phyloP scores from a whole-genome alignment of 64 coral and sea anemone species.

The Hydrozoanthus tunicans region DNA sequence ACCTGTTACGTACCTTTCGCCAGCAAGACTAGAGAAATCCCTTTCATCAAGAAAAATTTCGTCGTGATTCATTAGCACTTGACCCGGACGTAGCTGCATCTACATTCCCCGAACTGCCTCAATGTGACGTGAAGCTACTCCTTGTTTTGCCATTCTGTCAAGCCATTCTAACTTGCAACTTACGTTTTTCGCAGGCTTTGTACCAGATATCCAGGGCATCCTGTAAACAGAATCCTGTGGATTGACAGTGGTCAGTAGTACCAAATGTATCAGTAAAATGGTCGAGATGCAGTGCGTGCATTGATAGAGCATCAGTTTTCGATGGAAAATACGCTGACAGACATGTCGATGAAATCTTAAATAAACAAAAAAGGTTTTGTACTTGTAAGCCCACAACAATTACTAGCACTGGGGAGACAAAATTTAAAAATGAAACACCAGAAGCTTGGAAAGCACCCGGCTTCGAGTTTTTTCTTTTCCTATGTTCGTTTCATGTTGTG shows the following conservation, averaged over 20 bases:
- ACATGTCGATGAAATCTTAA: too few species aligned
- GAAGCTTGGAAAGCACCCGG: too few species aligned
- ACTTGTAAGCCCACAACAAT: too few species aligned
- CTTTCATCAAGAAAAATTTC: slow-evolving; percentile 25
- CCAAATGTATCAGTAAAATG: too few species aligned
- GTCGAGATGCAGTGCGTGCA: too few species aligned
- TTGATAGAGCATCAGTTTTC: too few species aligned
- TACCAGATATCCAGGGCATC: not conserved
- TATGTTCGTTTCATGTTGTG: too few species aligned
- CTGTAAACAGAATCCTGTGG: not conserved
- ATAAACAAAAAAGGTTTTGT: too few species aligned
- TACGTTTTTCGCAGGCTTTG: not conserved
- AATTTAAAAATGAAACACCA: too few species aligned
- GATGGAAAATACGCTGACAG: too few species aligned
- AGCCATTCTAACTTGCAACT: not conserved
- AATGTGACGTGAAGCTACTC: not conserved
- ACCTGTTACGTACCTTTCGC: slow-evolving; percentile 36
- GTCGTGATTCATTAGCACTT: slow-evolving; percentile 8
- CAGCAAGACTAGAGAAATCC: slow-evolving; percentile 18
- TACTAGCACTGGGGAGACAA: too few species aligned
- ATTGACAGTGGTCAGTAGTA: not conserved
- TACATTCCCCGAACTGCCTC: not conserved
- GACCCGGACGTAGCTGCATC: slow-evolving; percentile 15
- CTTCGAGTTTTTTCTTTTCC: too few species aligned
- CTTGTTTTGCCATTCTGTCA: not conserved